Conservation (phyloP, 1,140 invertebrate genomes). For the Heliconius nattereri region DNA sequence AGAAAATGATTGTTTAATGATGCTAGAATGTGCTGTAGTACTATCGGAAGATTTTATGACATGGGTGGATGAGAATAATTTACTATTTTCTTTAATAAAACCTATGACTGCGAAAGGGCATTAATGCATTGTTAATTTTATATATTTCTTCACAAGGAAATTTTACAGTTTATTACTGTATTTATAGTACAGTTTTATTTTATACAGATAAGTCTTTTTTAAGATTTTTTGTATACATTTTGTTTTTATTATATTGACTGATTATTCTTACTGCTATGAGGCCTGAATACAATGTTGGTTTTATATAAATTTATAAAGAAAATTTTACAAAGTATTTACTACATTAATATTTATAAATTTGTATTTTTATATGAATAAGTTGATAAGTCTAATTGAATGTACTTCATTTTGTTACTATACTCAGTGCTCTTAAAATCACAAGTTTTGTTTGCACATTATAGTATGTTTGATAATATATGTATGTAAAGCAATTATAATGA, state of each 20-base stretch:
- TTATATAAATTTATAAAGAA: too few species aligned
- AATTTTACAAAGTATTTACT: too few species aligned
- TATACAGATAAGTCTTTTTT: background rate
- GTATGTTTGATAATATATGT: too few species aligned
- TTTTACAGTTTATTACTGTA: background rate
- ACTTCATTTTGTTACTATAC: too few species aligned
- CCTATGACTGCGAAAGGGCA: conserved; percentile 46
- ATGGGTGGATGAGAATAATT: conserved; percentile 54
- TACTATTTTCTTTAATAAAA: conserved; percentile 49
- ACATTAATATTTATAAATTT: too few species aligned
- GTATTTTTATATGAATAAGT: too few species aligned
- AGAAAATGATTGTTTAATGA: conserved; percentile 83
- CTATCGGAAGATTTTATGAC: conserved; percentile 48
- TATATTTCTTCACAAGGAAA: background rate
- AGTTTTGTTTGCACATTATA: too few species aligned
- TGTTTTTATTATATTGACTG: background rate
- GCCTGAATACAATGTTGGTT: too few species aligned
- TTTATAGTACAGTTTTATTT: background rate
- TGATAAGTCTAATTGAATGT: too few species aligned
- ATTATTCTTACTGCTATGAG: too few species aligned
- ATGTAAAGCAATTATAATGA: too few species aligned
- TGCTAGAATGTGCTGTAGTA: conserved; percentile 80
- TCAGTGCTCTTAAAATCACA: too few species aligned
- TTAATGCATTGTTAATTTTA: background rate
- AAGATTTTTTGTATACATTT: background rate